These are phyloP conservation scores for Chionis minor DNA, from an alignment of 2,113 vertebrate species.

Conservation along the genomic window DNA sequence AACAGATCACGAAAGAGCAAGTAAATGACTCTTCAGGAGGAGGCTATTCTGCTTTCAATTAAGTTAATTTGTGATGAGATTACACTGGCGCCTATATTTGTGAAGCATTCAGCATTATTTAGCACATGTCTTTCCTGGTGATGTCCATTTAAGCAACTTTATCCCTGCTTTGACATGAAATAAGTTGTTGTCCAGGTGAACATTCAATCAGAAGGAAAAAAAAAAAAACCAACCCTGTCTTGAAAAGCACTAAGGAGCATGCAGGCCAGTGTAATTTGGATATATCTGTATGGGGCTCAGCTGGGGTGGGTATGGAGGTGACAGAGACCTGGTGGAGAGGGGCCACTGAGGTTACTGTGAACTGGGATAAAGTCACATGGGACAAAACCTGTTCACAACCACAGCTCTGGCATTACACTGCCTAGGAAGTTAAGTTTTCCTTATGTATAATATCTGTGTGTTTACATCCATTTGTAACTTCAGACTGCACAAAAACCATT, in stretches of 20 bases:
- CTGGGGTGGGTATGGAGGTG: background rate
- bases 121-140: background rate
- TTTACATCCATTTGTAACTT: background rate
- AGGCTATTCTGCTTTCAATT: constrained; percentile 12
- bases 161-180: background rate
- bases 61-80: constrained; percentile 31
- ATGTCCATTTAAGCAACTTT: background rate
- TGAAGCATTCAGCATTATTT: background rate
- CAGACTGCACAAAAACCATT: background rate
- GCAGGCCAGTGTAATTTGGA: background rate
- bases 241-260: background rate
- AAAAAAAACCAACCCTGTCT: background rate
- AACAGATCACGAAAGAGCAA: background rate
- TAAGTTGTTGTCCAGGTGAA: background rate
- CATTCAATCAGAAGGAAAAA: background rate
- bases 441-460: background rate
- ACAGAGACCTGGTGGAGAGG: background rate
- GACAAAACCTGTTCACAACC: background rate
- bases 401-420: rapidly evolving
- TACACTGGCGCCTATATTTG: background rate
- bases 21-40: background rate
- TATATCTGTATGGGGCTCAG: rapidly evolving
- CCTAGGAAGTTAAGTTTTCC: background rate
- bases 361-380: background rate
- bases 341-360: background rate